Percentiles rank a stretch among this genome's conserved stretches.
Conservation (phyloP, 2,888 invertebrate genomes). For the Euplagia quadripunctaria region DNA sequence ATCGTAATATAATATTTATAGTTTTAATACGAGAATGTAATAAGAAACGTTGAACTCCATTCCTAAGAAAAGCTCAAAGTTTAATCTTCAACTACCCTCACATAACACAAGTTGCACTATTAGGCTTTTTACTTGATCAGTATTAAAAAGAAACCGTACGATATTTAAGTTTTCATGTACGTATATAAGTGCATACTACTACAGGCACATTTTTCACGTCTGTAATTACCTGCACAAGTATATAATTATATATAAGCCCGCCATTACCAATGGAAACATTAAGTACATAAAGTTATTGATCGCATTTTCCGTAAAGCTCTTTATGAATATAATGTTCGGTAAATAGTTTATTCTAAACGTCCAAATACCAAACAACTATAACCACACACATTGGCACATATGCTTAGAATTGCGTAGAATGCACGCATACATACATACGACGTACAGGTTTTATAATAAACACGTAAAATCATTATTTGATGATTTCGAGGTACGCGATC, state of each 20-base stretch:
- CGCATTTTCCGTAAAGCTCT: slow-evolving; percentile 64
- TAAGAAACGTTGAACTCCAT: not conserved
- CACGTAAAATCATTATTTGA: slow-evolving; percentile 86
- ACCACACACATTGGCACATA: slow-evolving; percentile 37
- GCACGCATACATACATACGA: slow-evolving; percentile 41
- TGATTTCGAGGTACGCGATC: slow-evolving; percentile 82
- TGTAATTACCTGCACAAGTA: slow-evolving; percentile 32
- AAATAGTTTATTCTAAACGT: slow-evolving; percentile 75
- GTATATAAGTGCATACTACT: not conserved
- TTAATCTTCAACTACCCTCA: not conserved
- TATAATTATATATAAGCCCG: slow-evolving; percentile 23
- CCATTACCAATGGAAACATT: slow-evolving; percentile 26
- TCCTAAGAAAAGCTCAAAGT: not conserved
- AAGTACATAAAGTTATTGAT: slow-evolving; percentile 62
- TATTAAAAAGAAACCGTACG: not conserved
- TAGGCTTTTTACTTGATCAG: not conserved
- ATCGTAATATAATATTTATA: not conserved
- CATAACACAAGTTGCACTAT: not conserved
- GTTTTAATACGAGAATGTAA: not conserved
- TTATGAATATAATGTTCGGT: slow-evolving; percentile 72
- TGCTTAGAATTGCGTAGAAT: slow-evolving; percentile 55
- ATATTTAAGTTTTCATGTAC: not conserved
- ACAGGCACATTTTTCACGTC: slow-evolving; percentile 25
- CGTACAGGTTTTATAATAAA: slow-evolving; percentile 79
- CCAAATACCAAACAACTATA: slow-evolving; percentile 59